These are phyloP conservation scores for Hoplodrina blanda DNA, from an alignment of 2,888 invertebrate genomes.

Conservation along the genomic window DNA sequence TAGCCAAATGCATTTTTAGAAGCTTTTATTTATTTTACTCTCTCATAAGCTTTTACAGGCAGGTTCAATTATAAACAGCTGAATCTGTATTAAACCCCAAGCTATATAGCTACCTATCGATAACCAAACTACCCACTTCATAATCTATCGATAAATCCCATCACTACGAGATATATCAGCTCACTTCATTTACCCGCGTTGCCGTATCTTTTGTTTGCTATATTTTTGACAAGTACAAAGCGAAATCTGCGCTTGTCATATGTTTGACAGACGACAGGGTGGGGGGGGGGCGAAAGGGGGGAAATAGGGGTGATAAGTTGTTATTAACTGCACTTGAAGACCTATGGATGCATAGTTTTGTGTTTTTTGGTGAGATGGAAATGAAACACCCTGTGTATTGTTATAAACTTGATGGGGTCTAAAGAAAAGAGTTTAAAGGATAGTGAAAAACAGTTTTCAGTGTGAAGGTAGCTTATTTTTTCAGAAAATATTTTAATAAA, in stretches of 20 bases:
- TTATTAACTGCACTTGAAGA: conserved; percentile 87
- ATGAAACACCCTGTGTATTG: conserved; percentile 37
- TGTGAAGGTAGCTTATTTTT: neutral
- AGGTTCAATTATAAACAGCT: no score
- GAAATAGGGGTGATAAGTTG: conserved; percentile 83
- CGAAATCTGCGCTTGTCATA: conserved; percentile 89
- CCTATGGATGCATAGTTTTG: conserved; percentile 69
- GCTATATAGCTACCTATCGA: conserved; percentile 4
- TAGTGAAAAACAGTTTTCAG: conserved; percentile 11
- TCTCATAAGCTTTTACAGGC: no score
- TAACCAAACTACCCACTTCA: neutral
- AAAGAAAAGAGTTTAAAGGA: conserved; percentile 17
- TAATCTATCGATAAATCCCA: conserved; percentile 69
- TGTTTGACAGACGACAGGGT: conserved; percentile 86
- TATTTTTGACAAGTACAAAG: conserved; percentile 91
- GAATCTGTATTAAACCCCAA: neutral
- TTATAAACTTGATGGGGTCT: conserved; percentile 8
- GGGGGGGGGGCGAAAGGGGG: conserved; percentile 56
- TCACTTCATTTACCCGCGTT: conserved; percentile 89
- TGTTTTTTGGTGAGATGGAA: conserved; percentile 37
- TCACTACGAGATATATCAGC: conserved; percentile 88
- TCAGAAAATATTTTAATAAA: neutral
- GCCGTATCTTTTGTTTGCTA: conserved; percentile 90
- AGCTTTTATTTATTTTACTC: no score
- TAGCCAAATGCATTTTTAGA: no score